Conservation (phyloP, 2,888 invertebrate genomes). For the Watsonalla cultraria region DNA sequence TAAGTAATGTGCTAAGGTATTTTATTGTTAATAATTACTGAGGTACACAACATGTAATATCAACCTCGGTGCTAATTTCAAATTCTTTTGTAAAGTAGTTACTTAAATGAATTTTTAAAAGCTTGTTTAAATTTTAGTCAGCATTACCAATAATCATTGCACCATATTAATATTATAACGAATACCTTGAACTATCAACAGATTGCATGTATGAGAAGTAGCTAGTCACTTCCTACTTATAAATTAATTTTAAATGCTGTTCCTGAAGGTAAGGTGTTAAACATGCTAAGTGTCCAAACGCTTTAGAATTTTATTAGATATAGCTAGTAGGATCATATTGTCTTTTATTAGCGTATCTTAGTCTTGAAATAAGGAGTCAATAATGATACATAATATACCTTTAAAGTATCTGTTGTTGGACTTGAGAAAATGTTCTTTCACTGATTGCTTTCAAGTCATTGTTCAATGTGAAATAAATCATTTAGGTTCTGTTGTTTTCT, state of each 20-base stretch:
- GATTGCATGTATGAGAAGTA: conserved; percentile 23
- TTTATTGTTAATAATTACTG: background rate
- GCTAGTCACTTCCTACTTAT: conserved; percentile 43
- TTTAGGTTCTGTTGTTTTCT: conserved; percentile 30
- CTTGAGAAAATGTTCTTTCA: conserved; percentile 12
- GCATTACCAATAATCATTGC: conserved; percentile 26
- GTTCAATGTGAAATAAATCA: conserved; percentile 35
- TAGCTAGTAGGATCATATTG: conserved; percentile 24
- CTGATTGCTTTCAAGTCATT: conserved; percentile 44
- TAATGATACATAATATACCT: background rate
- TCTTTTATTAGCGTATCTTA: conserved; percentile 27
- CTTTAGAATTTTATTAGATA: conserved; percentile 21
- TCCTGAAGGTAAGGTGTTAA: conserved; percentile 16
- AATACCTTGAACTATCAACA: conserved; percentile 22
- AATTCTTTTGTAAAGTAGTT: background rate
- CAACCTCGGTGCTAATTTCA: conserved; percentile 9
- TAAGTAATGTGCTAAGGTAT: conserved; percentile 1
- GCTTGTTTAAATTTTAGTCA: conserved; percentile 22
- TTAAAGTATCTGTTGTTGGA: conserved; percentile 3
- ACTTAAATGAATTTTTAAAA: conserved; percentile 7
- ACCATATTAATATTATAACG: conserved; percentile 24
- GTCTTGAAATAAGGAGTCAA: conserved; percentile 22
- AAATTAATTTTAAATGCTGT: conserved; percentile 20
- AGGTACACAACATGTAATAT: conserved; percentile 3
- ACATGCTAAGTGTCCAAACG: conserved; percentile 27